Evolutionary conservation across 2,888 invertebrate genomes (phyloP).

Genomic region (Drosophila seclusa): DNA sequence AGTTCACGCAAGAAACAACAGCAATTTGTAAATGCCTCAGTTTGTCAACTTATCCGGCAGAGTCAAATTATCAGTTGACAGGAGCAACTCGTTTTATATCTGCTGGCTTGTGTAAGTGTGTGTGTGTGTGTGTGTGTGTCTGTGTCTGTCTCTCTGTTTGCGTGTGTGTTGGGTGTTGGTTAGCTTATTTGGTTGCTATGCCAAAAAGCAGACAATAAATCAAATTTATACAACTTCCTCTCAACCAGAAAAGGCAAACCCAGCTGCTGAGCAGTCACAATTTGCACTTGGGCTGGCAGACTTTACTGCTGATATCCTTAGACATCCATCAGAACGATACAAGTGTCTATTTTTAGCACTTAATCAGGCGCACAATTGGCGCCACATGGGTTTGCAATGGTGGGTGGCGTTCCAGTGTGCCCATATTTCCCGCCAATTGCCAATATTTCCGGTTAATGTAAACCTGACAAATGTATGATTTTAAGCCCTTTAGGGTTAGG

Average conservation of each 20-base stretch:
- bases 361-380: conserved; percentile 69
- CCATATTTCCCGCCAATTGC: conserved; percentile 72
- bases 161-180: conserved; percentile 13
- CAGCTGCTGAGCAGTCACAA: conserved; percentile 22
- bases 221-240: conserved; percentile 50
- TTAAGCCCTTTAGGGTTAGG: neutral
- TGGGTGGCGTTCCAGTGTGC: neutral
- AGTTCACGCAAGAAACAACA: conserved; percentile 29
- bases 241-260: conserved; percentile 18
- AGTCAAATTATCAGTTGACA: conserved; percentile 67
- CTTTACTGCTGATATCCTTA: conserved; percentile 42
- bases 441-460: conserved; percentile 76
- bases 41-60: conserved; percentile 36
- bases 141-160: neutral
- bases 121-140: conserved; percentile 10
- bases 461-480: conserved; percentile 37
- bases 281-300: conserved; percentile 29
- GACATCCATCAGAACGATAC: conserved; percentile 63
- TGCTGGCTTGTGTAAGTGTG: conserved; percentile 5
- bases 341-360: conserved; percentile 75
- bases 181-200: conserved; percentile 42
- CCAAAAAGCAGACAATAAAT: conserved; percentile 65
- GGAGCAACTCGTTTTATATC: conserved; percentile 48
- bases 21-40: conserved; percentile 45
- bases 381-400: conserved; percentile 12